phyloP scores from a whole-genome alignment of 37 sponge, comb jelly and placozoan species.

The Geodia barretti region DNA sequence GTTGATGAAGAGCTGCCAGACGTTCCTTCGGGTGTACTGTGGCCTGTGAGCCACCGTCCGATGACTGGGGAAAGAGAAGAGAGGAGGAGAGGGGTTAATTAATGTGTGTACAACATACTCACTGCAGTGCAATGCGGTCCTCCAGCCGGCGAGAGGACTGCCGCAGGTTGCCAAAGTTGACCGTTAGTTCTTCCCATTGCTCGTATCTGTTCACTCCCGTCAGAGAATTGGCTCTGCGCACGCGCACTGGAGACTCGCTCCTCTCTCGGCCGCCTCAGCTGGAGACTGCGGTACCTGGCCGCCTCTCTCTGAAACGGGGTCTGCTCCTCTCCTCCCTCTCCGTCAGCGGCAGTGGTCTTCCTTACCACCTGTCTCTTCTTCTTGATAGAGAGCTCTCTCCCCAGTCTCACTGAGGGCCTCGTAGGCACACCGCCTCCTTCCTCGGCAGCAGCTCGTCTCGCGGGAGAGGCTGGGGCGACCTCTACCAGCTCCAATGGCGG shows the following conservation, averaged over 20 bases:
- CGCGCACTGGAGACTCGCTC: neutral
- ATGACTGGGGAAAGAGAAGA: neutral
- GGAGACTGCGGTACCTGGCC: neutral
- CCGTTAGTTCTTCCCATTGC: neutral
- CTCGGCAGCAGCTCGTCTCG: too few relatives aligned
- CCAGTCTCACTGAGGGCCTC: neutral
- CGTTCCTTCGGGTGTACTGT: neutral
- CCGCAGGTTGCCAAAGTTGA: constrained; percentile 9
- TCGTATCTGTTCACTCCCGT: neutral
- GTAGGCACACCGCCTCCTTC: neutral
- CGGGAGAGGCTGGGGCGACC: neutral
- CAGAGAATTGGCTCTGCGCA: neutral
- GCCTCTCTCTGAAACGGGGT: neutral
- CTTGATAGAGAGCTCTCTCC: neutral
- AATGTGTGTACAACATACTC: neutral
- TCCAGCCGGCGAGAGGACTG: constrained; percentile 32
- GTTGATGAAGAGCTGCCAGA: neutral
- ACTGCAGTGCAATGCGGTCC: constrained; percentile 33
- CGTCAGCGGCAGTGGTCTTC: neutral
- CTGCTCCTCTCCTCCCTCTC: too few relatives aligned
- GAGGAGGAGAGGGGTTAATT: neutral
- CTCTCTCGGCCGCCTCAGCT: neutral
- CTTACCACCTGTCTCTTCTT: neutral
- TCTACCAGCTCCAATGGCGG: neutral
- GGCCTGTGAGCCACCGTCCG: neutral